A percentile compares a stretch with the other conserved stretches of the same genome.
Conservation (phyloP, 2,888 invertebrate genomes). For the Ommatoiulus sabulosus region DNA sequence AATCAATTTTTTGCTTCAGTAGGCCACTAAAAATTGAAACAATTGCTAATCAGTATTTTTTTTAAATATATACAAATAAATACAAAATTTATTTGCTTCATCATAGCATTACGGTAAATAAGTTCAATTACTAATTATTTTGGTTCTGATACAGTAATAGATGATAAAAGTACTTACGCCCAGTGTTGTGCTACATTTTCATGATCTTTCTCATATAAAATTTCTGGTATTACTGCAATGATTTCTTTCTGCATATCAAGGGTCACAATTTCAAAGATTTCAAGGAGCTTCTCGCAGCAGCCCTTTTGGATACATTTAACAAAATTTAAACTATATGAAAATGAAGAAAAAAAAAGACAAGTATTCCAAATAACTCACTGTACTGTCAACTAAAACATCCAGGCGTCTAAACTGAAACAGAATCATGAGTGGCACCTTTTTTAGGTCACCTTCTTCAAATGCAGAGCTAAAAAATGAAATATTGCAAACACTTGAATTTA, state of each 20-base stretch:
- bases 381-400: conserved; percentile 42
- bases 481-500: background rate
- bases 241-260: conserved; percentile 39
- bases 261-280: conserved; percentile 7
- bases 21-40: conserved; percentile 8
- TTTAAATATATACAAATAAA: background rate
- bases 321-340: background rate
- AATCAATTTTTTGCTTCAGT: background rate
- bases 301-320: background rate
- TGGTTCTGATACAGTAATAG: background rate
- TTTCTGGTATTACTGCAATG: conserved; percentile 27
- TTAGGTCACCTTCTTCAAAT: conserved; percentile 35
- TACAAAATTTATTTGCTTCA: background rate
- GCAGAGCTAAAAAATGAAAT: background rate
- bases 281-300: background rate
- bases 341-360: background rate
- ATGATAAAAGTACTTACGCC: background rate
- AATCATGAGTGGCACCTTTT: conserved; percentile 45
- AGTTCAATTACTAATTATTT: too few species aligned
- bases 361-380: background rate
- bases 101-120: background rate
- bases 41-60: background rate
- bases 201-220: conserved; percentile 45
- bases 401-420: conserved; percentile 46
- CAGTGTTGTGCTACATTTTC: conserved; percentile 4